Base-by-base conservation (phyloP, 2,888 invertebrate genomes). In the Caenorhabditis imperialis region DNA sequence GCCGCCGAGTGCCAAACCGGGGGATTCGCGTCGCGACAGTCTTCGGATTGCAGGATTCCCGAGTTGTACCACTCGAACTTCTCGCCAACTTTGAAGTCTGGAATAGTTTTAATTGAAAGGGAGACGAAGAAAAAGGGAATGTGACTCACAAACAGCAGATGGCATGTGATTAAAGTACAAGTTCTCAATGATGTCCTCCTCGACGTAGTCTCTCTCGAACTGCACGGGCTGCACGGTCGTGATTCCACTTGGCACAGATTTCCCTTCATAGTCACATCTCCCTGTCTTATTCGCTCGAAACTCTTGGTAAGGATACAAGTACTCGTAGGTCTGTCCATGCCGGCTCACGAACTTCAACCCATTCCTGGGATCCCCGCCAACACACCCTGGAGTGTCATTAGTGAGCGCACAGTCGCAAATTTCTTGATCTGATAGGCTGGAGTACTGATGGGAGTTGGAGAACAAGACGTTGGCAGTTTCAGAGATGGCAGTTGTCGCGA, bases 1-100 rank as follows among this genome's bases (percentile, higher is more conserved):
- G 95, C 89, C 91, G 95, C 94, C 0, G 95, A 95, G 87, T 96
- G 95, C 89, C 95, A 95, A n/a, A n/a, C n/a, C n/a, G n/a, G n/a
- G n/a, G n/a, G n/a, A n/a, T n/a, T n/a, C n/a, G n/a, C n/a, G n/a
- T n/a, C n/a, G n/a, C n/a, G n/a, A n/a, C n/a, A n/a, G n/a, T n/a
- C n/a, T n/a, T n/a, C n/a, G n/a, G n/a, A n/a, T 88, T 87, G 60
- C 79, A 85, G 78, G 88, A 88, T 53, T 88, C 86, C 51, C 86
- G 86, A 76, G 57, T 20, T 44, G n/a, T n/a, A 38, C 14, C 1
- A 30, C 2, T 23, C 22, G 20, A 10, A 2, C 4, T 45, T 20
- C 16, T 8, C 10, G n/a, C 25, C 1, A n/a, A 30, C 23, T 23
- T 20, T 4, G 48, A 57, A 51, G 57, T 57, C 44, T 81, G 81